phyloP scores from a whole-genome alignment of 2,113 vertebrate species.

The Pungitius pungitius region DNA sequence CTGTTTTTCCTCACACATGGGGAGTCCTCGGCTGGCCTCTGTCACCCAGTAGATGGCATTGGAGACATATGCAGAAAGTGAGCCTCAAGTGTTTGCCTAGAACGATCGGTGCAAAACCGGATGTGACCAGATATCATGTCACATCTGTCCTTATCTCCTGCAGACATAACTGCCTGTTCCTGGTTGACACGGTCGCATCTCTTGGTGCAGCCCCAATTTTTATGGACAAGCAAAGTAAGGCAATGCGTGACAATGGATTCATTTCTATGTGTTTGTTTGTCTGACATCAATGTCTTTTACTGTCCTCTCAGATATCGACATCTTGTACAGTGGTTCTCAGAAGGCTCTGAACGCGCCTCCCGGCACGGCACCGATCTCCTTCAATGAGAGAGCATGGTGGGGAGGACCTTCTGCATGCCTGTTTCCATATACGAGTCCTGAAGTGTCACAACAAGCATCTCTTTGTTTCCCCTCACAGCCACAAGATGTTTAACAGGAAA shows the following conservation, averaged over 20 bases:
- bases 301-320: constrained; percentile 85
- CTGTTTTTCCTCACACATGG: constrained; percentile 94
- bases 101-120: too few relatives aligned
- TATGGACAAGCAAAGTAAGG: constrained; percentile 96
- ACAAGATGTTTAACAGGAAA: constrained; percentile 90
- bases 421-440: background rate
- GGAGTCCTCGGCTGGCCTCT: constrained; percentile 91
- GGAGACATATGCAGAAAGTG: constrained; percentile 92
- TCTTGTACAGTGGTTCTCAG: constrained; percentile 92
- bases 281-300: constrained; percentile 15
- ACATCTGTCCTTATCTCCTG: background rate
- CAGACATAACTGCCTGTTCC: constrained; percentile 90
- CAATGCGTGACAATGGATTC: background rate
- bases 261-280: background rate
- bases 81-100: constrained; percentile 36
- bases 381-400: constrained; percentile 92
- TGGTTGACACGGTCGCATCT: constrained; percentile 93
- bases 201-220: constrained; percentile 90
- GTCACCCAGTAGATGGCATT: constrained; percentile 89
- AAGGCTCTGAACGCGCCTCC: constrained; percentile 92
- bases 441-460: background rate
- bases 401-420: constrained; percentile 25
- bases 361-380: constrained; percentile 91
- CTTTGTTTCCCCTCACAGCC: constrained; percentile 70
- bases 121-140: background rate